Evolutionary conservation across 2,113 vertebrate species (phyloP).

Genomic region (Oncorhynchus gorbuscha): DNA sequence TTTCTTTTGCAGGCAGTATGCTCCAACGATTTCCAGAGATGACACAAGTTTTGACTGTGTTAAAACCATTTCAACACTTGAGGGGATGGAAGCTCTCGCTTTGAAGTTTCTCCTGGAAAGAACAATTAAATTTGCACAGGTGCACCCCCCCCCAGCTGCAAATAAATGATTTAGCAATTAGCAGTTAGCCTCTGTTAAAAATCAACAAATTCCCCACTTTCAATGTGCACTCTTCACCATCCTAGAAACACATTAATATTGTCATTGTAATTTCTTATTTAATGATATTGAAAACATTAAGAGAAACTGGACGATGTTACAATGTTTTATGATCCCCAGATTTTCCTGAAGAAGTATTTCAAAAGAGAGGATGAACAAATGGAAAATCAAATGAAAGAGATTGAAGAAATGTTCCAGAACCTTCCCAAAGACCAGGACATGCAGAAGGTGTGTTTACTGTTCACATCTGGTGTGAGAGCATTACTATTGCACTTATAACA

Average conservation of each 20-base stretch:
- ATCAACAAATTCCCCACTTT: neutral
- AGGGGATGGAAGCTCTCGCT: constrained; percentile 29
- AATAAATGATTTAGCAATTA: neutral
- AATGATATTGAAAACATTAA: neutral
- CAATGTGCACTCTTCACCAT: constrained; percentile 9
- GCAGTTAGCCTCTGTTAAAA: neutral
- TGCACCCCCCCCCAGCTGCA: neutral
- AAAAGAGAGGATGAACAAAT: neutral
- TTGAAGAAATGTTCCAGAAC: constrained; percentile 29
- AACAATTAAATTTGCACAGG: constrained; percentile 30
- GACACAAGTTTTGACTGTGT: neutral
- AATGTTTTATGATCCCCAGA: constrained; percentile 35
- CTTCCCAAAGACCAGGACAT: constrained; percentile 14
- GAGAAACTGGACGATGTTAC: neutral
- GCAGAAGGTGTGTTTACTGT: constrained; percentile 36
- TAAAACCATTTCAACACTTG: constrained; percentile 15
- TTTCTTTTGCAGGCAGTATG: constrained; percentile 40
- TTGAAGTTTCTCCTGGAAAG: constrained; percentile 15
- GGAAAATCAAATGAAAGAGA: fast-evolving
- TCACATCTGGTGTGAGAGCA: neutral
- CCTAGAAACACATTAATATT: neutral
- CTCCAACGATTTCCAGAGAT: neutral
- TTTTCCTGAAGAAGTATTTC: constrained; percentile 52
- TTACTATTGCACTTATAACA: no score
- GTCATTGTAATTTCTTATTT: no score